Conservation (phyloP, 1,140 invertebrate genomes). For the Whitmania pigra region DNA sequence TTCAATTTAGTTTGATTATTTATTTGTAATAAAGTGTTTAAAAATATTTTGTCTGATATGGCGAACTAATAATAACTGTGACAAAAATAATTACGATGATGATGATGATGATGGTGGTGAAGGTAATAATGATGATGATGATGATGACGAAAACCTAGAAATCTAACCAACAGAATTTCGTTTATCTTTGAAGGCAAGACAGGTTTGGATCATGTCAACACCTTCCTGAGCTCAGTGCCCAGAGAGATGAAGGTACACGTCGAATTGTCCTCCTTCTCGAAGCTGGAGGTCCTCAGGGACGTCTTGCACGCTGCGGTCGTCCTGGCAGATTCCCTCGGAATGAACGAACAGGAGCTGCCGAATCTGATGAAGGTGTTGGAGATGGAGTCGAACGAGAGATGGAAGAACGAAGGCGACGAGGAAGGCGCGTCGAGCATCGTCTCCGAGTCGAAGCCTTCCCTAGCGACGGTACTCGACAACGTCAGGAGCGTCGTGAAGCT, state of each 20-base stretch:
- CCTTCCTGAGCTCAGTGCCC: background rate
- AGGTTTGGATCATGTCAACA: background rate
- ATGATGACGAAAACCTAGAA: no score
- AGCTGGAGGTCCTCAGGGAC: conserved; percentile 54
- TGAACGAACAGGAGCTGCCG: conserved; percentile 75
- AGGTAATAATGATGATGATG: no score
- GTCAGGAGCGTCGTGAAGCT: background rate
- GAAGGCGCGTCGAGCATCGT: background rate
- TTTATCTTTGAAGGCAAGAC: conserved; percentile 3
- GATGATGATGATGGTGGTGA: no score
- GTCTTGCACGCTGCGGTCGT: conserved; percentile 57
- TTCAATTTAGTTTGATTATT: no score
- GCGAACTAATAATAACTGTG: background rate
- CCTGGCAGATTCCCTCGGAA: conserved; percentile 69
- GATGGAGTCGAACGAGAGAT: background rate
- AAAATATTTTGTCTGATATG: background rate
- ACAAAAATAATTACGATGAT: no score
- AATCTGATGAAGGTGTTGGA: conserved; percentile 55
- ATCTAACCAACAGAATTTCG: no score
- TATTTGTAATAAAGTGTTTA: background rate
- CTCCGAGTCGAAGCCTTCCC: background rate
- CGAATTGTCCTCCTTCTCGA: conserved; percentile 74
- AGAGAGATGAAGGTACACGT: conserved; percentile 52
- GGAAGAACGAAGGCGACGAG: no score
- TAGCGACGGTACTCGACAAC: background rate